Percentiles rank a stretch among this genome's conserved stretches.
phyloP scores from a whole-genome alignment of 2,113 vertebrate genomes.

The Rhea pennata region DNA sequence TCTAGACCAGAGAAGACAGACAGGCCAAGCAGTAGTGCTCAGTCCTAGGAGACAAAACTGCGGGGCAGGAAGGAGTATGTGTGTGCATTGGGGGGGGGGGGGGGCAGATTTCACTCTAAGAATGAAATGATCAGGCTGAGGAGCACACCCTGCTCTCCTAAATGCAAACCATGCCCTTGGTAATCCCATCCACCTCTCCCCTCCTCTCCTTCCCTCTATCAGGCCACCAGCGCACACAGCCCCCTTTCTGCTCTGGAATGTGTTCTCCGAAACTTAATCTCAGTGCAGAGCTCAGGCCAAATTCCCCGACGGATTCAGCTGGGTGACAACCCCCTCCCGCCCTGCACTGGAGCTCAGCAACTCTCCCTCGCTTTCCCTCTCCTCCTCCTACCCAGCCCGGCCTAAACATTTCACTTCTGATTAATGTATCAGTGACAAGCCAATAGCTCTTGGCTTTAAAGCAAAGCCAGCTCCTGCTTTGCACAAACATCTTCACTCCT shows the following conservation, averaged over 20 bases:
- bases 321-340: constrained; percentile 63
- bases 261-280: constrained; percentile 81
- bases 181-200: constrained; percentile 70
- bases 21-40: not conserved
- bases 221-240: constrained; percentile 79
- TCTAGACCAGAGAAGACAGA: not conserved
- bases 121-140: not conserved
- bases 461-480: constrained; percentile 46
- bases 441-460: constrained; percentile 72
- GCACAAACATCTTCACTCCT: constrained; percentile 64
- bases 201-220: constrained; percentile 45
- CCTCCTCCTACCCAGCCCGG: constrained; percentile 58
- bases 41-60: not conserved
- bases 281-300: constrained; percentile 72
- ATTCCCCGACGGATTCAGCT: constrained; percentile 72
- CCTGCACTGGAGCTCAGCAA: not conserved
- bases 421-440: constrained; percentile 74
- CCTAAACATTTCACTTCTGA: constrained; percentile 78
- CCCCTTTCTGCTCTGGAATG: constrained; percentile 83
- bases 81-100: not conserved
- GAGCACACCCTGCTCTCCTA: constrained; percentile 33
- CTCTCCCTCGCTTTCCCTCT: constrained; percentile 12
- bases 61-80: not conserved
- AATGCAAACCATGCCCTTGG: constrained; percentile 63
- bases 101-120: not conserved